Evolutionary conservation across 2,888 invertebrate species (phyloP), one percentile per base, ranked within the genome.

Genomic region (Pollenia amentaria): DNA sequence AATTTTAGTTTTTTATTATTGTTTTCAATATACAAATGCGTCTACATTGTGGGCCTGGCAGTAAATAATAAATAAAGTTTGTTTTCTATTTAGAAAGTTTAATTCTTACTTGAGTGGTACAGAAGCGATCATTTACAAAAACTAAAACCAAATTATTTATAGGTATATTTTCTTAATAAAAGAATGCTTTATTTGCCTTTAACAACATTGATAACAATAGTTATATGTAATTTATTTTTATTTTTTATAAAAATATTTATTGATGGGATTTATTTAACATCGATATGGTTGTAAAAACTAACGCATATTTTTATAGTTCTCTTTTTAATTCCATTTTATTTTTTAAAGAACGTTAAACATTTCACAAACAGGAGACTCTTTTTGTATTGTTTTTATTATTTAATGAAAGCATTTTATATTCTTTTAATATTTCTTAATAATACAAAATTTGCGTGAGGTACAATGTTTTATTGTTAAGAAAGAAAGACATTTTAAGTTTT

Each of bases 251-350:
- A 44, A 44, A 21, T 40, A 40, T 44, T 55, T 65, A 21, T 57
- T 79, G 73, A 79, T 84, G 67, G 75, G 80, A 55, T 79, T 84
- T 46, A 60, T 60, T 69, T 51, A 72, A 72, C 62, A 75, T 55
- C 73, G 75, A 80, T 79, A 78, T 72, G 72, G 38, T 55, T 64
- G 38, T 64, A 51, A 40, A 64, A 42, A 53, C 62, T 51, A 57
- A 72, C 29, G 21, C 14, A 51, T 29, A 48, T 16, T 14, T 21
- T 72, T 55, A 18, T 55, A 44, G 3, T 10, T 60, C 48, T 55
- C 14, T 18, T 14, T 55, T 29, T 16, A 8, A 38, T 21, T 42
- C 62, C 10, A 10, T 21, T 48, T 53, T 29, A 48, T 18, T 44
- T 21, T 12, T 65, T 44, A 16, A 10, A 53, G 18, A 53, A 62